Evolutionary conservation across 2,797 vertebrate species (phyloP).

Genomic region (Morus bassanus): DNA sequence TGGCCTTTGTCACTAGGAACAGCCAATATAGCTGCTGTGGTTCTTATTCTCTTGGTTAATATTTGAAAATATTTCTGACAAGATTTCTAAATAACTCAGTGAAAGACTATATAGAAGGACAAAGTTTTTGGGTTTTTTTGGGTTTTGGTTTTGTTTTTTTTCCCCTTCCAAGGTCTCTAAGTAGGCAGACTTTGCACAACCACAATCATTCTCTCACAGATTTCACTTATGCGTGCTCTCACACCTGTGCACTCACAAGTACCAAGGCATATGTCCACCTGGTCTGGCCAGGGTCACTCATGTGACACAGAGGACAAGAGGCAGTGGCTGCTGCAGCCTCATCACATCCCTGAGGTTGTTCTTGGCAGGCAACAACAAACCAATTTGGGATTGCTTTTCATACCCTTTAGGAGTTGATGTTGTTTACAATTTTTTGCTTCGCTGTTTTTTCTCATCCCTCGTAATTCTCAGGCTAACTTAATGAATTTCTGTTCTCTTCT

Average conservation of each 20-base stretch:
- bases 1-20: not conserved
- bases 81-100: not conserved
- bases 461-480: not conserved
- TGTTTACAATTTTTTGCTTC: not conserved
- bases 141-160: too few relatives aligned
- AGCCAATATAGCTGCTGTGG: not conserved
- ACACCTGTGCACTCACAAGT: not conserved
- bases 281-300: not conserved
- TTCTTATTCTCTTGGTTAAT: not conserved
- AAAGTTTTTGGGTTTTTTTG: not conserved
- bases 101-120: not conserved
- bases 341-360: not conserved
- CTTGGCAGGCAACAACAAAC: not conserved
- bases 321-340: not conserved
- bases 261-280: accelerated
- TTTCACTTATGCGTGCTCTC: not conserved
- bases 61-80: not conserved
- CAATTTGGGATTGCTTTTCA: not conserved
- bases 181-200: not conserved
- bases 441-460: not conserved
- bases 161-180: not conserved
- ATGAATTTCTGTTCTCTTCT: not conserved
- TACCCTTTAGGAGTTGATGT: not conserved
- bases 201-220: not conserved
- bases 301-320: not conserved